Evolutionary conservation across 2,113 vertebrate genomes (phyloP).

Genomic region (Dasyornis broadbenti): DNA sequence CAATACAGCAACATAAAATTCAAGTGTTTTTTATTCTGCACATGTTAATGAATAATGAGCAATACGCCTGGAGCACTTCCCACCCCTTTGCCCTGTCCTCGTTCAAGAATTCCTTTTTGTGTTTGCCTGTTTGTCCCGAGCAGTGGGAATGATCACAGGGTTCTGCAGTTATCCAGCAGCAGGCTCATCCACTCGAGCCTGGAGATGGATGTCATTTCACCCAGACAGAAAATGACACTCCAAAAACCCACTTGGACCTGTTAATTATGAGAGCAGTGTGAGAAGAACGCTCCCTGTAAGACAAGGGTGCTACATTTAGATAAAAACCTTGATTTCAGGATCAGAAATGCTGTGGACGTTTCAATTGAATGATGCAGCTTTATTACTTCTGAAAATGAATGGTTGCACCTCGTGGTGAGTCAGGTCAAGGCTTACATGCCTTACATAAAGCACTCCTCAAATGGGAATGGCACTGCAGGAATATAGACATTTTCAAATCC

Average conservation of each 20-base stretch:
- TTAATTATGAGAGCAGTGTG: not conserved
- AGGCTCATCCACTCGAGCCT: not conserved
- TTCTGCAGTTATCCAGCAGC: not conserved
- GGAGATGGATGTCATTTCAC: not conserved
- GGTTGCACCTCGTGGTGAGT: not conserved
- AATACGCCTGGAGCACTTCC: not conserved
- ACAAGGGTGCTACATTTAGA: not conserved
- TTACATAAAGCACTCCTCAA: not conserved
- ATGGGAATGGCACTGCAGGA: not conserved
- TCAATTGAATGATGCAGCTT: not conserved
- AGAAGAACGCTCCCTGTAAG: not conserved
- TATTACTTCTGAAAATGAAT: not conserved
- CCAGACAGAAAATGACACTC: not conserved
- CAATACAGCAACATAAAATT: not conserved
- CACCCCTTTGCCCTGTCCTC: not conserved
- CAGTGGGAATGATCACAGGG: not conserved
- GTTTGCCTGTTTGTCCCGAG: not conserved
- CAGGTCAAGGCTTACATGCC: not conserved
- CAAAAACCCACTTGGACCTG: not conserved
- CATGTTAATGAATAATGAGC: not conserved
- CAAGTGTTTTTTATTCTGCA: not conserved
- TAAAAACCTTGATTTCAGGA: not conserved
- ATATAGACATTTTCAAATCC: not conserved
- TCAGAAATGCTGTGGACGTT: not conserved
- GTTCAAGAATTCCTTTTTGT: not conserved